Evolutionary conservation across 2,888 invertebrate genomes (phyloP), one percentile per base, ranked within the genome.

Genomic region (Loripinus fragilis): DNA sequence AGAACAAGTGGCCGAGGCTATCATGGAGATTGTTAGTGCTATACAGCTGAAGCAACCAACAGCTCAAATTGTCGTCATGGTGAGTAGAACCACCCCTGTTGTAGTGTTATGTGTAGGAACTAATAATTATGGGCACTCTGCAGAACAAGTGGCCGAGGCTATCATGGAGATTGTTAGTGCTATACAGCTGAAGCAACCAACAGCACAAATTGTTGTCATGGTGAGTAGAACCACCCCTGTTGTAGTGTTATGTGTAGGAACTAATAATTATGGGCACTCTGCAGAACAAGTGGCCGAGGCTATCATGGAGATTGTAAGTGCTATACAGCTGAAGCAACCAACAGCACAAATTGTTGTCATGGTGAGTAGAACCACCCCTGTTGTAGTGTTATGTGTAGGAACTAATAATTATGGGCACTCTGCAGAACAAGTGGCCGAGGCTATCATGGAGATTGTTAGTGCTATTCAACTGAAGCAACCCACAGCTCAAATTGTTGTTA

Each of bases 61-160:
- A 93, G 96, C 96, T 78, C 96, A 97, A 90, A 95, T 98, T 90
- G 96, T 98, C 85, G 95, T 98, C 92, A 96, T 97, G 94, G 98
- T 98, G 95, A 96, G 95, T 78, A 28, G n/a, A n/a, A n/a, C n/a
- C n/a, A n/a, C n/a, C n/a, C n/a, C n/a, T n/a, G 96, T 96, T 35
- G 96, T 98, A 89, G 97, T 98, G 74, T 94, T 98, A 71, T 96
- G 97, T 93, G 96, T 97, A 83, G 98, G 98, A 78, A 97, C 98
- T 78, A 98, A 97, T 93, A 98, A 98, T 94, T 95, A 96, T 92
- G 95, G 95, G 71, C 95, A 97, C 93, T 95, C 96, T 42, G 95
- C 97, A 23, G 96, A 96, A 88, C 95, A 98, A 94, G 95, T 98
- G 69, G 95, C 95, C 76, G 96, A 96, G 88, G 98, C 97, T 25